Conservation (phyloP, 2,888 invertebrate genomes). For the Phragmatobia fuliginosa region DNA sequence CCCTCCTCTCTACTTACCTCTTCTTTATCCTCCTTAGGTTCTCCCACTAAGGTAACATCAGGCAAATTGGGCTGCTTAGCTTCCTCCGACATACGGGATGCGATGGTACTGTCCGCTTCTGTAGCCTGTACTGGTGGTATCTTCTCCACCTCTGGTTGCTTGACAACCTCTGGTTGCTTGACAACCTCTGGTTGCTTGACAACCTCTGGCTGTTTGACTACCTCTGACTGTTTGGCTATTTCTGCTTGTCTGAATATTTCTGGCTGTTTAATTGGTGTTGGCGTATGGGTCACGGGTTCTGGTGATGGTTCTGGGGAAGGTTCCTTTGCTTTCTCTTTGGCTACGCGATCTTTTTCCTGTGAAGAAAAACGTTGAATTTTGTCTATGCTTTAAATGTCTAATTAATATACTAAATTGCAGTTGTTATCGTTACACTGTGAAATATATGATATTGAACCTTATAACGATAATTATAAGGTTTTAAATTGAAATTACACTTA, state of each 20-base stretch:
- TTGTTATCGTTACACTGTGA: not conserved
- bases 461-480: not conserved
- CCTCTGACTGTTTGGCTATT: conserved; percentile 1
- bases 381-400: not conserved
- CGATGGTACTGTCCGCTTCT: not conserved
- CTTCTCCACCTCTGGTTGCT: conserved; percentile 13
- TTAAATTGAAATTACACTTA: not conserved
- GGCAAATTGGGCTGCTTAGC: conserved; percentile 62
- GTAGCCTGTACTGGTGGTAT: conserved; percentile 29
- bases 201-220: conserved; percentile 11
- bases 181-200: conserved; percentile 15
- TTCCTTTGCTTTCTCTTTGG: conserved; percentile 55
- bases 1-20: conserved; percentile 55
- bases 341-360: conserved; percentile 72
- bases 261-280: conserved; percentile 18
- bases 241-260: conserved; percentile 14
- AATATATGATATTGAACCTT: not conserved
- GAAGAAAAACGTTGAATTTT: not conserved
- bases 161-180: conserved; percentile 14
- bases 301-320: conserved; percentile 33
- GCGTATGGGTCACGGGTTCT: conserved; percentile 12
- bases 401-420: not conserved
- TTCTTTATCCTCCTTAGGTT: conserved; percentile 68
- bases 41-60: conserved; percentile 76
- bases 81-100: conserved; percentile 15